phyloP scores from a whole-genome alignment of 92 coral and sea anemone genomes.

The Epizoanthus stellaris region DNA sequence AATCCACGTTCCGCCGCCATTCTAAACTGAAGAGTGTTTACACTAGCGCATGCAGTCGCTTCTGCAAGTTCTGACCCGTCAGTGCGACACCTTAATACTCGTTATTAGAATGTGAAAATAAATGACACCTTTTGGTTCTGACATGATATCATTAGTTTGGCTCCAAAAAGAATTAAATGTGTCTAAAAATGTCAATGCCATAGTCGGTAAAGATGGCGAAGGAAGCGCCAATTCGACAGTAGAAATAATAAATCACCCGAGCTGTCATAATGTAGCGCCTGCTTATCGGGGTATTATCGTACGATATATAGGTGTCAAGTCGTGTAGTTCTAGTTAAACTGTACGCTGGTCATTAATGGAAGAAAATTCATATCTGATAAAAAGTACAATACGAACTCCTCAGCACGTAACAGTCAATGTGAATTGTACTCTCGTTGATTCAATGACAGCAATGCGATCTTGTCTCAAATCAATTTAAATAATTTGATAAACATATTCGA shows the following conservation, averaged over 20 bases:
- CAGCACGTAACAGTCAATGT: not conserved
- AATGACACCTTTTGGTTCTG: conserved; percentile 20
- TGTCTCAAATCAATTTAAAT: not conserved
- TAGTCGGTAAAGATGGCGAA: conserved; percentile 45
- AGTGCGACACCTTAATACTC: not conserved
- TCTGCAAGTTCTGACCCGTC: no score
- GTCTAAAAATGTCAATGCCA: conserved; percentile 30
- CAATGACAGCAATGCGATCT: not conserved
- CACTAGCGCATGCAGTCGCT: not conserved
- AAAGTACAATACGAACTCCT: not conserved
- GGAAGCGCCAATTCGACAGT: conserved; percentile 43
- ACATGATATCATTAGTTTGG: conserved; percentile 44
- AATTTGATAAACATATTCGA: not conserved
- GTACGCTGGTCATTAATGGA: not conserved
- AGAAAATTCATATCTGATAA: not conserved
- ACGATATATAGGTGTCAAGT: conserved; percentile 27
- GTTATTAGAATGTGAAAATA: conserved; percentile 18
- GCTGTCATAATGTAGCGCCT: conserved; percentile 45
- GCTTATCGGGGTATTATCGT: conserved; percentile 43
- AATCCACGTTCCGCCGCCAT: not conserved
- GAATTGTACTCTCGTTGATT: not conserved
- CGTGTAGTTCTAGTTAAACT: conserved; percentile 11
- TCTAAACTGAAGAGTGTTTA: not conserved
- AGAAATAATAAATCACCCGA: conserved; percentile 45
- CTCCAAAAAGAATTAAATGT: conserved; percentile 46